Base-by-base conservation (phyloP, 2,113 vertebrate genomes). In the Chaetodon trifascialis region DNA sequence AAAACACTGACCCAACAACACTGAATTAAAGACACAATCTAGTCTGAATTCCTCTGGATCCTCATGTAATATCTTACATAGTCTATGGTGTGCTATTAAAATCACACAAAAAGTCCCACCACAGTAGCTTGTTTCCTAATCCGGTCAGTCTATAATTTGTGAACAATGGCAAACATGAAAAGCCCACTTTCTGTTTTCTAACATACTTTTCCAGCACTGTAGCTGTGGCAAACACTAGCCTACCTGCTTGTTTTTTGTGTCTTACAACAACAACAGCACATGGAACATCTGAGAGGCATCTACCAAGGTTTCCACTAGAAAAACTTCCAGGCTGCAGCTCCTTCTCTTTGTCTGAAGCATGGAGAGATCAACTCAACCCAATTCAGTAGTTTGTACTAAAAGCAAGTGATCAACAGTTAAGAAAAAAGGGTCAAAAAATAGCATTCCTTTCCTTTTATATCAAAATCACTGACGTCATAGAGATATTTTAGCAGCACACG, bases 201-300 rank as follows among this genome's bases (percentile, higher is more conserved):
- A 59, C 64, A 75, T 30, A 73, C 10, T 67, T 59, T 16, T n/a
- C 16, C 15, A 40, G 52, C 30, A 64, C 42, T 62, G 17, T 21
- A 73, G 38, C 66, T 51, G 71, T 68, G 42, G 79, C 44, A 76
- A 82, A 84, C 17, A 59, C 85, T 73, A 81, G 79, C 91, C 84
- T 96, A 96, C 96, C 96, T 96, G 93, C 63, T 90, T 70, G 64
- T 75, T 92, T 95, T 96, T 2, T 59, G 90, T 78, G 85, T 84
- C 84, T 95, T 94, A 92, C 95, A 96, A 85, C 82, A 93, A 59
- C 82, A 94, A 60, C 95, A 95, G 91, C 95, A 96, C 80, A 95
- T 71, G 0, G 92, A 62, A 46, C 88, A 95, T 90, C 93, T 92
- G 91, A 96, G 71, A 64, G 94, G 95, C 96, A 96, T 97, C 80